Conservation (phyloP, 2,113 vertebrate species). For the Malurus alboscapulatus region DNA sequence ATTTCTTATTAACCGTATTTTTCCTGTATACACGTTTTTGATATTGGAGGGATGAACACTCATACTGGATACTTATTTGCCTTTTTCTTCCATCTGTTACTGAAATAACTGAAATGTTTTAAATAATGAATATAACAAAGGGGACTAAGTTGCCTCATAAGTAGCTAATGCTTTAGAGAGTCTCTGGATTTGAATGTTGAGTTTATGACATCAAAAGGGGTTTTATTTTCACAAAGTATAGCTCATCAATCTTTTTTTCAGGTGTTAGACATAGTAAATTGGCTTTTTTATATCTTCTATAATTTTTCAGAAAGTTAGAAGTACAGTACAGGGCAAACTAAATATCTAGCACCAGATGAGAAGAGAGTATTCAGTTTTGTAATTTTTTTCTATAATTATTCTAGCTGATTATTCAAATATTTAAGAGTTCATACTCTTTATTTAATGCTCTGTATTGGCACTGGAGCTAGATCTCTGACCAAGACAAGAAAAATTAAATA, state of each 20-base stretch:
- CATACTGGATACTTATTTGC: neutral
- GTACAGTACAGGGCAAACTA: neutral
- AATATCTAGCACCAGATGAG: neutral
- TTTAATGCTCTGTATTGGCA: neutral
- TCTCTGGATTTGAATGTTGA: neutral
- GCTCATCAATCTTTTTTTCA: neutral
- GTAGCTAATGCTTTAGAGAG: neutral
- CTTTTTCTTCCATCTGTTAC: neutral
- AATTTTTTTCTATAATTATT: neutral
- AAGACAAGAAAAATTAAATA: neutral
- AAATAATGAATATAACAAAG: neutral
- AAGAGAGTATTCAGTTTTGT: neutral
- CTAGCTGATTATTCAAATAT: neutral
- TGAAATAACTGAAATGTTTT: neutral
- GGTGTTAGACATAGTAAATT: neutral
- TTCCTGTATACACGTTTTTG: neutral
- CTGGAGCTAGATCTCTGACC: neutral
- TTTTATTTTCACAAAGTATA: neutral
- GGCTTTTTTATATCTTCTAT: neutral
- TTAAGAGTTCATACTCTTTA: neutral
- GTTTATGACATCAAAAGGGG: neutral
- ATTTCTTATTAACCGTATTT: neutral
- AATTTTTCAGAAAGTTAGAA: neutral
- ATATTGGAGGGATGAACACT: neutral
- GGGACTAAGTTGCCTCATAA: neutral